Conservation (phyloP, 2,113 vertebrate genomes). For the Hoplias malabaricus region DNA sequence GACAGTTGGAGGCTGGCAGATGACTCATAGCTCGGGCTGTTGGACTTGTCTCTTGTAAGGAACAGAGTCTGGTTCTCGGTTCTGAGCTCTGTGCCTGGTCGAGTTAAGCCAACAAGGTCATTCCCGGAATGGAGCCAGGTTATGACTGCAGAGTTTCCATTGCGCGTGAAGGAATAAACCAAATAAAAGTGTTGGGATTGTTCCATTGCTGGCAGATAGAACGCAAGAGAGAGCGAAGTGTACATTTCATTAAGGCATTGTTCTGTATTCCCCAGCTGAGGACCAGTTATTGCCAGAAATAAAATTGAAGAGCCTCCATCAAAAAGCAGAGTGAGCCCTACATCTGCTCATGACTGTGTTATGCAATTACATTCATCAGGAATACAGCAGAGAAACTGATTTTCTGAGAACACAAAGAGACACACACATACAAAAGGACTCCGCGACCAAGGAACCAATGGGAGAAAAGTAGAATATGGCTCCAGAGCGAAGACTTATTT, state of each 20-base stretch:
- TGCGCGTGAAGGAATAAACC: constrained; percentile 33
- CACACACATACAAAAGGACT: neutral
- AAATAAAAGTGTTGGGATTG: constrained; percentile 22
- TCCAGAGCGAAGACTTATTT: too few species aligned
- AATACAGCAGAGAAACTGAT: neutral
- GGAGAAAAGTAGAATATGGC: too few species aligned
- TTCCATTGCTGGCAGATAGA: constrained; percentile 28
- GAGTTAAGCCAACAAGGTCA: constrained; percentile 25
- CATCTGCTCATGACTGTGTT: neutral
- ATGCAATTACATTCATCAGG: neutral
- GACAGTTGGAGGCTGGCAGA: neutral
- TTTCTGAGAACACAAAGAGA: neutral
- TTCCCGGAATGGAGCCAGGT: constrained; percentile 34
- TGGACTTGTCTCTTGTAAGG: neutral
- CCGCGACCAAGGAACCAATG: neutral
- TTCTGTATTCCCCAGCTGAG: constrained; percentile 19
- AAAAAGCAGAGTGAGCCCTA: neutral
- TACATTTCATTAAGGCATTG: neutral
- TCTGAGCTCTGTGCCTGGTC: constrained; percentile 8
- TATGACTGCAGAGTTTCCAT: constrained; percentile 49
- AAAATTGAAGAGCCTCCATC: neutral
- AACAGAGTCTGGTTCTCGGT: constrained; percentile 6
- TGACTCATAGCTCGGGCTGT: neutral
- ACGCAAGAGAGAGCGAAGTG: constrained; percentile 13
- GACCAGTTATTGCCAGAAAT: neutral